Base-by-base conservation (phyloP, 2,888 invertebrate genomes). In the Eueremaeus valkanovi region DNA sequence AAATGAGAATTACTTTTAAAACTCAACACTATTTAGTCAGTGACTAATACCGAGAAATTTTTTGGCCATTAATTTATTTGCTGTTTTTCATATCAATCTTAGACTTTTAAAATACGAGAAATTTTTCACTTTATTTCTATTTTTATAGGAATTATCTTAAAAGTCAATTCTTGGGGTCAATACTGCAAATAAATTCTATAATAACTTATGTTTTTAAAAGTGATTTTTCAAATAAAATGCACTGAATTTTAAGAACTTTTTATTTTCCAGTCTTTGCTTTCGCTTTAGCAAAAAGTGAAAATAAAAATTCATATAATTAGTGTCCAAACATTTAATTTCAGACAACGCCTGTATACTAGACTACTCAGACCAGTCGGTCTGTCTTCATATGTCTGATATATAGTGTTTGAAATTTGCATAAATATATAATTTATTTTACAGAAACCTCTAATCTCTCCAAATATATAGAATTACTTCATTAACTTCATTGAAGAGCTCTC, bases 21-120 rank as follows among this genome's bases (percentile, higher is more conserved):
- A 24, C n/a, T 55, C 55, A 55, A 55, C 55, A 55, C 55, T 55
- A 24, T 24, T 24, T 21, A 55, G 55, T 21, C 55, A 55, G 24
- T 55, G 55, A 55, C 55, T 16, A 55, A 55, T 55, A 55, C 55
- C n/a, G 55, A 21, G 55, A 21, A 55, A 21, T 55, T 45, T 45
- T 45, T 45, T 3, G 16, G 9, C 45, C 45, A 45, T 36, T 5
- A 36, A 11, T 36, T 36, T 36, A 36, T 8, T 8, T n/a, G n/a
- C n/a, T n/a, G n/a, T n/a, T 42, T 42, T 42, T 42, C 13, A 42
- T 42, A 42, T 42, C 13, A 42, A 13, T 42, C 42, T 42, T 11
- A 16, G 16, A 13, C 27, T 21, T 55, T 13, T 55, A 24, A 55
- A 55, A 24, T 8, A 55, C 3, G 3, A 24, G 55, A 9, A 21